phyloP scores from a whole-genome alignment of 53 echinoderm and acorn worm species.

The Luidia sarsii region DNA sequence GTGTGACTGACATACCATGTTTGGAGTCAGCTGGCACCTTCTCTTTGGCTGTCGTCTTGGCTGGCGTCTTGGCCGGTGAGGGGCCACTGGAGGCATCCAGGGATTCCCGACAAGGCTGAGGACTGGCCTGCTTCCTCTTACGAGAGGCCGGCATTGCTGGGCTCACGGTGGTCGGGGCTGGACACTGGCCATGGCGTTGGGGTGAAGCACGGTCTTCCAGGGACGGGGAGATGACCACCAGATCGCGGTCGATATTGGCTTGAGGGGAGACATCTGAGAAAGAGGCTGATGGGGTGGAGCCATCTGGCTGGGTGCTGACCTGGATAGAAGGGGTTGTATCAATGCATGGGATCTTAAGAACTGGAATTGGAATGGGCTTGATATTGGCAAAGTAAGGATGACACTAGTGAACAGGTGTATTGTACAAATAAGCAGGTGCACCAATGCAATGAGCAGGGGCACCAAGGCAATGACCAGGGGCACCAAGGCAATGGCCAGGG shows the following conservation, averaged over 20 bases:
- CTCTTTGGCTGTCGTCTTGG: conserved; percentile 20
- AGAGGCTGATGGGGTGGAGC: neutral
- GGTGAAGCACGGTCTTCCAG: conserved; percentile 22
- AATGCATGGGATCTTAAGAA: too few species aligned
- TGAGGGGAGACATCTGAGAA: conserved; percentile 23
- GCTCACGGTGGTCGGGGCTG: neutral
- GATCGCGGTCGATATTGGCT: conserved; percentile 12
- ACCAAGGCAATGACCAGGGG: too few species aligned
- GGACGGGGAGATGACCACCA: neutral
- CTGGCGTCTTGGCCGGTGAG: conserved; percentile 9
- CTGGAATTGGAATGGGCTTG: too few species aligned
- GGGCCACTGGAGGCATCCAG: conserved; percentile 31
- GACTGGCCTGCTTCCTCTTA: conserved; percentile 78
- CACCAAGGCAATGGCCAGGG: too few species aligned
- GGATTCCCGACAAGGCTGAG: conserved; percentile 66
- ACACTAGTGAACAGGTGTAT: too few species aligned
- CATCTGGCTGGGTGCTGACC: conserved; percentile 12
- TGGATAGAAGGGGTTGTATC: too few species aligned
- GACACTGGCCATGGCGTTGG: conserved; percentile 21
- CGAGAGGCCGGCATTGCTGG: conserved; percentile 31
- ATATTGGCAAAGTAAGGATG: too few species aligned
- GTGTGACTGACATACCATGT: conserved; percentile 26
- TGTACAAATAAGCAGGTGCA: too few species aligned
- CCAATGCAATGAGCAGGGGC: too few species aligned
- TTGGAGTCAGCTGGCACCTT: conserved; percentile 2